A percentile compares a stretch with the other conserved stretches of the same genome.
Evolutionary conservation across 2,888 invertebrate genomes (phyloP).

Genomic region (Rotaria macrura): DNA sequence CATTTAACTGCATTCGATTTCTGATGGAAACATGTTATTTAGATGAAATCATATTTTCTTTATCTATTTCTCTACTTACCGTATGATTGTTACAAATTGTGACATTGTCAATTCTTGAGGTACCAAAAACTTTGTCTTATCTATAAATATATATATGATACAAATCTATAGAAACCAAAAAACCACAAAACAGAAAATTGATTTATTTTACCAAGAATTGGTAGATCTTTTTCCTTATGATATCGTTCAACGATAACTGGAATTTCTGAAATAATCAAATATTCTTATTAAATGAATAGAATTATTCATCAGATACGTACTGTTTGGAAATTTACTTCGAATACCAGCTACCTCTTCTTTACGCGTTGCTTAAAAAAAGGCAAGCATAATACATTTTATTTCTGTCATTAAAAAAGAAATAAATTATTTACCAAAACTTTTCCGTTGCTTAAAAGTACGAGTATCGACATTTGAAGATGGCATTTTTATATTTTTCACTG

Average conservation of each 20-base stretch:
- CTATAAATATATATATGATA: slow-evolving; percentile 52
- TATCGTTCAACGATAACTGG: slow-evolving; percentile 74
- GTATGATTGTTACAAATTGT: slow-evolving; percentile 72
- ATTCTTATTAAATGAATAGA: neutral
- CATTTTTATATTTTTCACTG: neutral
- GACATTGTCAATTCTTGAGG: slow-evolving; percentile 80
- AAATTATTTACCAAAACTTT: neutral
- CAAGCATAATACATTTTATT: neutral
- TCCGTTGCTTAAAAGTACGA: slow-evolving; percentile 4
- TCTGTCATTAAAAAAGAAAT: neutral
- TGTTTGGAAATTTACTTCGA: slow-evolving; percentile 63
- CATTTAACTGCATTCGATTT: slow-evolving; percentile 57
- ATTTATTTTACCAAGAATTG: slow-evolving; percentile 47
- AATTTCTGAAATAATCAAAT: slow-evolving; percentile 42
- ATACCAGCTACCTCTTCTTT: slow-evolving; percentile 70
- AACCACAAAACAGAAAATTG: neutral
- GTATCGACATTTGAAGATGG: slow-evolving; percentile 4
- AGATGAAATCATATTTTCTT: neutral
- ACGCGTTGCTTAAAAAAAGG: slow-evolving; percentile 54
- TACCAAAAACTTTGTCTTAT: slow-evolving; percentile 75
- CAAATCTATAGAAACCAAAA: neutral
- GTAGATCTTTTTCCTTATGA: slow-evolving; percentile 65
- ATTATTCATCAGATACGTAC: neutral
- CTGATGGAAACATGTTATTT: slow-evolving; percentile 41
- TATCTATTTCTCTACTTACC: slow-evolving; percentile 56